Evolutionary conservation across 2,113 vertebrate species (phyloP).

Genomic region (Caranx ignobilis): DNA sequence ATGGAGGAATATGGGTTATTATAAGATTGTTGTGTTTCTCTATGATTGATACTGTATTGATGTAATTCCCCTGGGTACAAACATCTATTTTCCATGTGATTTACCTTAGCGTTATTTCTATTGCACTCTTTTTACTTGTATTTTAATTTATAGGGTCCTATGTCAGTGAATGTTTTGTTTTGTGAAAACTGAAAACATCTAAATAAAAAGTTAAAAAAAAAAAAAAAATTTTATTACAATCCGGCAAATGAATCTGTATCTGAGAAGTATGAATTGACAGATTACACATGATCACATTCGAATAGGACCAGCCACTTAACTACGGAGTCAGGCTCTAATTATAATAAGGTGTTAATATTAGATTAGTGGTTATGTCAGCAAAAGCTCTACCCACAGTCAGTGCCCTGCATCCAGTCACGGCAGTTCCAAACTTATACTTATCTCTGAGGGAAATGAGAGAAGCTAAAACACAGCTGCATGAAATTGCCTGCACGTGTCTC

Average conservation of each 20-base stretch:
- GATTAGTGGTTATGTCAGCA: not conserved
- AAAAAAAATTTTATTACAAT: not conserved
- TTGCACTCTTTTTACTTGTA: too few species aligned
- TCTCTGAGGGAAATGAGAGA: slow-evolving; percentile 5
- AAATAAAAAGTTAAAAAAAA: too few species aligned
- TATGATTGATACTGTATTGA: too few species aligned
- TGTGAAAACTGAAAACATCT: too few species aligned
- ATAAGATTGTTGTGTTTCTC: too few species aligned
- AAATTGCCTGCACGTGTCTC: not conserved
- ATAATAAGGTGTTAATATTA: slow-evolving; percentile 11
- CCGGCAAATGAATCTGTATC: not conserved
- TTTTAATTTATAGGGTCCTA: too few species aligned
- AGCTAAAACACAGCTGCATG: slow-evolving; percentile 8
- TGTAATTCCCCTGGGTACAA: too few species aligned
- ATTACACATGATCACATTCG: not conserved
- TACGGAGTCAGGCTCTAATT: not conserved
- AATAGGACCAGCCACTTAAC: not conserved
- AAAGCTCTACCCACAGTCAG: not conserved
- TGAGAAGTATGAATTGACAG: not conserved
- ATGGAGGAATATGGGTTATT: too few species aligned
- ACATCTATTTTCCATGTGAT: too few species aligned
- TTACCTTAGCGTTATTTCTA: too few species aligned
- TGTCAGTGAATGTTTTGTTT: too few species aligned
- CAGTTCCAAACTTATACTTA: not conserved
- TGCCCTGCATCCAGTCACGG: not conserved